Conservation (phyloP, 35 echinoderm and acorn worm species). For the Diadema setosum region DNA sequence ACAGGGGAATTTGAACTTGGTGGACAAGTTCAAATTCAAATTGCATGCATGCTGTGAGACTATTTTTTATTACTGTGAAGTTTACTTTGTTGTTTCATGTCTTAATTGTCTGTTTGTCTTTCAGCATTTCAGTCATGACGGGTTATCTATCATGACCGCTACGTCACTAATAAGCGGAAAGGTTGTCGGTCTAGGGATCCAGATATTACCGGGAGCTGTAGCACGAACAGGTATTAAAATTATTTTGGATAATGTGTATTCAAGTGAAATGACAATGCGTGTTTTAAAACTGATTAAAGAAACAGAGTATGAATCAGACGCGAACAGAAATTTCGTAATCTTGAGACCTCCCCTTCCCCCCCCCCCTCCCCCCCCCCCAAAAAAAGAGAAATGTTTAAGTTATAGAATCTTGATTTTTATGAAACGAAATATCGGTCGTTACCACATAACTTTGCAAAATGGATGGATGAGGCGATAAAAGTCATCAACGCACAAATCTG, state of each 20-base stretch:
- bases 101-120: neutral
- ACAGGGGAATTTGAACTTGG: too few relatives aligned
- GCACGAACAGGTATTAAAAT: neutral
- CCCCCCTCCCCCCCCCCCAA: neutral
- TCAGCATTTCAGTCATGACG: neutral
- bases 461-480: too few relatives aligned
- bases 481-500: too few relatives aligned
- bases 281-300: neutral
- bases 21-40: too few relatives aligned
- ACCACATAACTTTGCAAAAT: too few relatives aligned
- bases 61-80: too few relatives aligned
- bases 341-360: neutral
- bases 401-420: neutral
- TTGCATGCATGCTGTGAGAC: too few relatives aligned
- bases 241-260: too few relatives aligned
- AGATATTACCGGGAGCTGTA: neutral
- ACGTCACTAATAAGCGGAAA: neutral
- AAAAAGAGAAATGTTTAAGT: neutral
- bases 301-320: neutral
- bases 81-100: too few relatives aligned
- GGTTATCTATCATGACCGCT: neutral
- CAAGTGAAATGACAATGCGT: neutral
- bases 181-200: neutral
- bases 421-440: too few relatives aligned
- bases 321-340: neutral